These are phyloP conservation scores for Oscheius sp. DNA, from an alignment of 2,888 invertebrate species.

Conservation along the genomic window DNA sequence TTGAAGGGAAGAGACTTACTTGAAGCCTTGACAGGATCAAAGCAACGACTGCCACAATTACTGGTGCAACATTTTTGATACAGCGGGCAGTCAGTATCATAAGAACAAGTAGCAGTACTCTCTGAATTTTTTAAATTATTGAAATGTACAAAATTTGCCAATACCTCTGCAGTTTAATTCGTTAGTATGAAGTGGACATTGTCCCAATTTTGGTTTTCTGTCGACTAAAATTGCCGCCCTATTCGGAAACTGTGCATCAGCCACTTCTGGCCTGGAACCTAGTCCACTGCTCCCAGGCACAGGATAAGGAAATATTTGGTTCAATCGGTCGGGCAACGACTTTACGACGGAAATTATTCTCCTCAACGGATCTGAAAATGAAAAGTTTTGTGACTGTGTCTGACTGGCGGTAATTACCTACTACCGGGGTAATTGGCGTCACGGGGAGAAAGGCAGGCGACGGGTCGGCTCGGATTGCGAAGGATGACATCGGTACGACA, in stretches of 20 bases:
- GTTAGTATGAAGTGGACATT: conserved; percentile 20
- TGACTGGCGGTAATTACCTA: not conserved
- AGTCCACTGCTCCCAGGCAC: not conserved
- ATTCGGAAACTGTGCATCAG: not conserved
- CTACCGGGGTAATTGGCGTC: conserved; percentile 25
- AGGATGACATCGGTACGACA: conserved; percentile 57
- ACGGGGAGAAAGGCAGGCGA: not conserved
- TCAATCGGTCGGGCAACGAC: conserved; percentile 15
- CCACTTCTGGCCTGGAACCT: not conserved
- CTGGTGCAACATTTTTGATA: conserved; percentile 61
- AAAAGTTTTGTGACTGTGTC: not conserved
- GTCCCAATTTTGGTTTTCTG: conserved; percentile 2
- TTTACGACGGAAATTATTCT: conserved; percentile 44
- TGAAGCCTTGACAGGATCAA: conserved; percentile 42
- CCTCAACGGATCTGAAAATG: conserved; percentile 44
- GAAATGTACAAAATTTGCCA: not conserved
- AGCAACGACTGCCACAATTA: conserved; percentile 57
- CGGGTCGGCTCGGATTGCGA: conserved; percentile 46
- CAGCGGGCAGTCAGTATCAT: conserved; percentile 59
- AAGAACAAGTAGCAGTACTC: conserved; percentile 40
- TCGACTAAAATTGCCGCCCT: not conserved
- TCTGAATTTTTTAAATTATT: conserved; percentile 28
- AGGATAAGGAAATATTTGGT: conserved; percentile 23
- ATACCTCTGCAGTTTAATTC: conserved; percentile 8
- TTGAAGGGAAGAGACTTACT: not conserved